Conservation (phyloP, 2,113 vertebrate genomes). For the Zosterops borbonicus region DNA sequence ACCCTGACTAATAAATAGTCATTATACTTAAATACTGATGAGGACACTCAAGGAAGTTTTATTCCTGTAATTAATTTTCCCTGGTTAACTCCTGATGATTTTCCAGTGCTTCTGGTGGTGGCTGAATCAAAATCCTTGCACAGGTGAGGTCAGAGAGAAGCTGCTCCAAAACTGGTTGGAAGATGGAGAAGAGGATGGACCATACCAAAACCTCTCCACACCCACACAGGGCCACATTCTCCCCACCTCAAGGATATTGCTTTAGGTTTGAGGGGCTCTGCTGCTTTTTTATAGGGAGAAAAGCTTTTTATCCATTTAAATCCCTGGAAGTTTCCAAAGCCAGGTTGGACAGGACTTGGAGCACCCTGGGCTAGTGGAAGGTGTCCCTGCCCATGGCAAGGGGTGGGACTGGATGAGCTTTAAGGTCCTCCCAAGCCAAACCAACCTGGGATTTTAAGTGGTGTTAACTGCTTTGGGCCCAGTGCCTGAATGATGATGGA, state of each 20-base stretch:
- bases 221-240: not conserved
- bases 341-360: not conserved
- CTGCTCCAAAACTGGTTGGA: not conserved
- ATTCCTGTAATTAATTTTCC: constrained; percentile 27
- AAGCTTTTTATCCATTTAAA: not conserved
- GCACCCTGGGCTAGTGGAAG: not conserved
- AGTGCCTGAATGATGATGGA: not conserved
- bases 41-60: no score
- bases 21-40: no score
- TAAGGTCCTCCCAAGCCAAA: not conserved
- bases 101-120: not conserved
- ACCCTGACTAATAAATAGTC: no score
- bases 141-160: not conserved
- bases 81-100: not conserved
- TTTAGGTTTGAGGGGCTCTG: not conserved
- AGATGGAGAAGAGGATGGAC: not conserved
- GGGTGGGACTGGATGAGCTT: not conserved
- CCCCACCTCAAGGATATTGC: fast-evolving
- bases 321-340: not conserved
- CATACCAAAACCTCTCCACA: no score
- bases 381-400: not conserved
- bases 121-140: not conserved
- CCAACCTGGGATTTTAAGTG: not conserved
- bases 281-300: not conserved
- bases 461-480: not conserved